A percentile compares a stretch with the other conserved stretches of the same genome.
Evolutionary conservation across 2,113 vertebrate genomes (phyloP).

Genomic region (rat (Rattus norvegicus)): DNA sequence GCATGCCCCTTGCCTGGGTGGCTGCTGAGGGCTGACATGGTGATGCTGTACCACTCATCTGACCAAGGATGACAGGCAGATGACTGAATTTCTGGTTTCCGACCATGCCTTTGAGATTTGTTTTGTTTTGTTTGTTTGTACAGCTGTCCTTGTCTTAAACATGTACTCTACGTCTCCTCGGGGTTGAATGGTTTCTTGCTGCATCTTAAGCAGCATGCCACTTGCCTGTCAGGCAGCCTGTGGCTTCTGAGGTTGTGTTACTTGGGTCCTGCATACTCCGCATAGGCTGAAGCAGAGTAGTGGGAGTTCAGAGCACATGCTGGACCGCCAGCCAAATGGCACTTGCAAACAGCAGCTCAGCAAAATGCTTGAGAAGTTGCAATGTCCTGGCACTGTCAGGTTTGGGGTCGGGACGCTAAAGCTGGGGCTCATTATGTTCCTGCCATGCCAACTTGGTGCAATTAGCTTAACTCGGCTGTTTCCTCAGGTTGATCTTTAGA

Average conservation of each 20-base stretch:
- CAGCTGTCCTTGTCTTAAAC: constrained; percentile 64
- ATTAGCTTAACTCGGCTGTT: constrained; percentile 64
- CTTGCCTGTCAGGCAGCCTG: neutral
- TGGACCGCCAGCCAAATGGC: constrained; percentile 17
- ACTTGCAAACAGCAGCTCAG: constrained; percentile 61
- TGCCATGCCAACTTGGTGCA: constrained; percentile 54
- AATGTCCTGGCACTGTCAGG: neutral
- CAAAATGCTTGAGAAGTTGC: constrained; percentile 66
- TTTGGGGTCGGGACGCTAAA: constrained; percentile 63
- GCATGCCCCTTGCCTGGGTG: neutral
- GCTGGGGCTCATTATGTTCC: constrained; percentile 41
- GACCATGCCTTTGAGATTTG: constrained; percentile 60
- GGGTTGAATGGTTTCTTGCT: constrained; percentile 44
- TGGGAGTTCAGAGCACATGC: neutral
- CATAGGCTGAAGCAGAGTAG: neutral
- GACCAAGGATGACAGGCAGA: constrained; percentile 15
- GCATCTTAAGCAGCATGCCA: constrained; percentile 49
- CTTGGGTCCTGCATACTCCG: neutral
- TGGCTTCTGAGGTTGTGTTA: constrained; percentile 37
- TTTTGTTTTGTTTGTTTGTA: constrained; percentile 16
- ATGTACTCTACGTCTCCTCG: constrained; percentile 21
- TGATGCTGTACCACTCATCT: neutral
- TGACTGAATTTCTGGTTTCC: constrained; percentile 67
- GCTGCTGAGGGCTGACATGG: neutral
- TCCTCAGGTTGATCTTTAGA: constrained; percentile 66